Evolutionary conservation across 2,113 vertebrate genomes (phyloP).

Genomic region (Pavo muticus): DNA sequence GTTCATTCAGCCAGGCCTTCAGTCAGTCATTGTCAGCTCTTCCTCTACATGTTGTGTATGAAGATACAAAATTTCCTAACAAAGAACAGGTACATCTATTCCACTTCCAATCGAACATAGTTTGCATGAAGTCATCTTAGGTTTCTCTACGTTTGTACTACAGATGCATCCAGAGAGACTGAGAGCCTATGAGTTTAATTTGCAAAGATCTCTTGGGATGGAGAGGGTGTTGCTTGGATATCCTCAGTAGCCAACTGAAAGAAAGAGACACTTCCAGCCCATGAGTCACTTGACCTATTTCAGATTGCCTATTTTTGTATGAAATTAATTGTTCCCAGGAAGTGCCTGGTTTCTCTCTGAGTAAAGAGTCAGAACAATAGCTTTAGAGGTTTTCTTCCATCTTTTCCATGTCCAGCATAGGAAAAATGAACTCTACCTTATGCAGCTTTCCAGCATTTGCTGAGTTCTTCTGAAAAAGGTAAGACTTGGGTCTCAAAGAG

Average conservation of each 20-base stretch:
- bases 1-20: background rate
- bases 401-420: background rate
- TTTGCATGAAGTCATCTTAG: background rate
- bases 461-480: background rate
- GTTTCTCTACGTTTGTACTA: background rate
- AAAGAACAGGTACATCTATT: background rate
- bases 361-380: background rate
- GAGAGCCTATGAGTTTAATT: background rate
- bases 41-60: rapidly evolving
- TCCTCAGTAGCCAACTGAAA: background rate
- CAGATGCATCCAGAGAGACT: background rate
- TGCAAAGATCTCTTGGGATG: background rate
- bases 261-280: background rate
- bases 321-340: background rate
- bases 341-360: rapidly evolving
- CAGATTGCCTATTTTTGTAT: background rate
- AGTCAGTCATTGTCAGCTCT: background rate
- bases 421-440: background rate
- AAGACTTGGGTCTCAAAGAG: background rate
- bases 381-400: background rate
- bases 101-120: background rate
- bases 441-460: background rate
- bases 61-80: background rate
- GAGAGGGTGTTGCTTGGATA: background rate
- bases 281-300: background rate